Evolutionary conservation across 2,113 vertebrate genomes (phyloP), one percentile per base, ranked within the genome.

Genomic region (Brienomyrus brachyistius): DNA sequence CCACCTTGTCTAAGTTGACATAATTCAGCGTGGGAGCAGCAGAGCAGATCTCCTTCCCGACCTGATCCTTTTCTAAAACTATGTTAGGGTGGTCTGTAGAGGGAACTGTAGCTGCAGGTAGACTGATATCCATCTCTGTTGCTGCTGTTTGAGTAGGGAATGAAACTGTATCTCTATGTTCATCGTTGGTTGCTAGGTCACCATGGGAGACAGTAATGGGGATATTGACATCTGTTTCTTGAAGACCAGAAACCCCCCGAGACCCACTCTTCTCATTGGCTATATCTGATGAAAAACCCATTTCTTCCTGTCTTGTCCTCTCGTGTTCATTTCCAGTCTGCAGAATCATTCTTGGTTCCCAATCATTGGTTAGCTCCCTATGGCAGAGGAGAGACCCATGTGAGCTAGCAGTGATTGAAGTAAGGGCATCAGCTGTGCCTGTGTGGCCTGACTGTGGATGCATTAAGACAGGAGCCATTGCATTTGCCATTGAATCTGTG

Each of bases 371-470:
- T 19, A 91, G 88, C 92, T 96, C 94, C 27, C 91, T 82, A 88
- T 95, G 95, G 94, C 92, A 95, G 92, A 95, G 92, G 94, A 96
- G 93, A 23, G 94, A 92, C 62, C 93, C 93, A 87, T 92, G 91
- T 91, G 92, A 90, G 87, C 35, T 91, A 85, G 94, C 89, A 43
- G 89, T 89, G 90, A 92, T 88, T 87, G 91, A 10, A 89, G 93
- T 88, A 90, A 92, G 91, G 90, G 90, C 87, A 88, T 91, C 91
- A 77, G 91, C 90, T 80, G 85, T 74, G 31, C 19, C 84, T 19
- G 1, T 27, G 31, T 27, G 83, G 48, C 92, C 84, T 11, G 51
- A 52, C 52, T 17, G 40, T 40, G 2, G 31, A 80, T 35, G 77
- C 54, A 21, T 21, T 56, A 54, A n/a, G 77, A 23, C 11, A 45